These are phyloP conservation scores for Aspidapion aeneum DNA, from an alignment of 2,888 invertebrate genomes.

Conservation along the genomic window DNA sequence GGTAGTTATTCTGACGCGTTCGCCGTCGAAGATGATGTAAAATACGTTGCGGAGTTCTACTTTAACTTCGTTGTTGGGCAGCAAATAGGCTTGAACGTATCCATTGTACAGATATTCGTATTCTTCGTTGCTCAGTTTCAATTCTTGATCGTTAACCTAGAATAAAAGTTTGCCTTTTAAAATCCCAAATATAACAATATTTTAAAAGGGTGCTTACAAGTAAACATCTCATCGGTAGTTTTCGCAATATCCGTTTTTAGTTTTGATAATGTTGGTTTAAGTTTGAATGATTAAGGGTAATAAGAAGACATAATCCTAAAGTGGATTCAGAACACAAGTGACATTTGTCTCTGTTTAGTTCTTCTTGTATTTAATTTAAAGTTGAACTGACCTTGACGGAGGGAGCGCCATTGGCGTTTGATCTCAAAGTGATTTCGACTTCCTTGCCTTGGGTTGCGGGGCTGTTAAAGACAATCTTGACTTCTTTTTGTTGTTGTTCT, in stretches of 20 bases:
- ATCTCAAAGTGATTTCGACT: conserved; percentile 44
- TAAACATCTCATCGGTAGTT: too few relatives aligned
- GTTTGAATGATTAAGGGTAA: too few relatives aligned
- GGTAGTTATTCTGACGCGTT: conserved; percentile 48
- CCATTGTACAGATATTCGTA: conserved; percentile 37
- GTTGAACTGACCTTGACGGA: conserved; percentile 6
- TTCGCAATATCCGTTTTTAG: too few relatives aligned
- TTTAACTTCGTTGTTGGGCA: conserved; percentile 54
- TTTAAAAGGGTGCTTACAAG: too few relatives aligned
- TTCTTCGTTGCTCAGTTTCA: conserved; percentile 36
- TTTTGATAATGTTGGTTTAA: too few relatives aligned
- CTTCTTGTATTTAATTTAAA: too few relatives aligned
- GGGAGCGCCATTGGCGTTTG: conserved; percentile 36
- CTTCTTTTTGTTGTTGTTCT: conserved; percentile 44
- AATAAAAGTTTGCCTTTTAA: too few relatives aligned
- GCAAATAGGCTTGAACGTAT: conserved; percentile 48
- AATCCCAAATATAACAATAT: too few relatives aligned
- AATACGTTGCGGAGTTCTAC: conserved; percentile 53
- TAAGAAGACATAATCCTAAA: too few relatives aligned
- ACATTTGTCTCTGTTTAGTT: too few relatives aligned
- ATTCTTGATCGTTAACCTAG: conserved; percentile 47
- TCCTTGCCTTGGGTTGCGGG: conserved; percentile 40
- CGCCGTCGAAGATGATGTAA: conserved; percentile 57
- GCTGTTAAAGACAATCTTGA: conserved; percentile 48
- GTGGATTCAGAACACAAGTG: too few relatives aligned